Percentiles rank a stretch among this genome's conserved stretches.
phyloP scores from a whole-genome alignment of 1,140 invertebrate genomes.

The Papilio xuthus region DNA sequence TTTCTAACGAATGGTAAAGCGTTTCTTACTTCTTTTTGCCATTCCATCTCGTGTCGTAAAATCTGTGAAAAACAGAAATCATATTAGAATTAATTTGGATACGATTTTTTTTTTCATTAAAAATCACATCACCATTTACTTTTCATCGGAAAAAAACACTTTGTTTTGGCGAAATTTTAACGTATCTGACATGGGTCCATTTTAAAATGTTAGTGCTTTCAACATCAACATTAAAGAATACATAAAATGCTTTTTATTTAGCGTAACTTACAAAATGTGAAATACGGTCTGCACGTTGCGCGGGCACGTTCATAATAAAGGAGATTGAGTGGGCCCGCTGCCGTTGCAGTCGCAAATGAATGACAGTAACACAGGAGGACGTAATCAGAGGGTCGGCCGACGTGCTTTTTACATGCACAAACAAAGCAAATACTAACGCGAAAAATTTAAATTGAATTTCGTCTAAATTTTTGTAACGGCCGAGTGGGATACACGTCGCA shows the following conservation, averaged over 20 bases:
- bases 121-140: too few species aligned
- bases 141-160: neutral
- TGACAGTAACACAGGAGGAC: conserved; percentile 66
- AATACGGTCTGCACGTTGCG: conserved; percentile 53
- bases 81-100: too few species aligned
- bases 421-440: conserved; percentile 63
- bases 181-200: neutral
- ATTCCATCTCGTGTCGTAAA: neutral
- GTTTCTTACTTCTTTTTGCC: neutral
- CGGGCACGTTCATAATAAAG: conserved; percentile 77
- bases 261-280: conserved; percentile 65
- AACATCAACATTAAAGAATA: conserved; percentile 48
- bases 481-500: too few species aligned
- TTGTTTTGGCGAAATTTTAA: neutral
- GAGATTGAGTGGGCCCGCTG: conserved; percentile 68
- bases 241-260: conserved; percentile 64
- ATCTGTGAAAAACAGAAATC: neutral
- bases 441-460: conserved; percentile 56
- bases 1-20: neutral
- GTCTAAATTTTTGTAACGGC: conserved; percentile 25
- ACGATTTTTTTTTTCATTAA: too few species aligned
- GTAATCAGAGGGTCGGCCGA: conserved; percentile 73
- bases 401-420: conserved; percentile 64
- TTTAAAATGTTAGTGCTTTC: neutral
- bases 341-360: conserved; percentile 73